Evolutionary conservation across 2,113 vertebrate genomes (phyloP), one percentile per base, ranked within the genome.

Genomic region (Narcine bancroftii): DNA sequence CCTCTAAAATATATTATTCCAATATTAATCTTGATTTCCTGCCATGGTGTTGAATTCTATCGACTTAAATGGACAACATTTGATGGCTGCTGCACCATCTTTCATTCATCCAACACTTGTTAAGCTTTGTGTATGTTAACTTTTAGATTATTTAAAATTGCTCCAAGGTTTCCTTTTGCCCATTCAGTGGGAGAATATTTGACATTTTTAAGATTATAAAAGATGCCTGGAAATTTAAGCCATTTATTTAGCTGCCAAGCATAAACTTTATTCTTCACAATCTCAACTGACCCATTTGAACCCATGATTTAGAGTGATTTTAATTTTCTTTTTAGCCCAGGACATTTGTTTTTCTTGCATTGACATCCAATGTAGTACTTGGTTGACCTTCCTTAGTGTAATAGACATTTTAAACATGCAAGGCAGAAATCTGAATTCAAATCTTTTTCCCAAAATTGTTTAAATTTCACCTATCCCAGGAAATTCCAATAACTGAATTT

Each of bases 401-500:
- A 33, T n/a, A n/a, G 33, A 33, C 29, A 56, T n/a, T 85, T 85
- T 56, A 85, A n/a, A 33, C 56, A 85, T 33, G 56, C 53, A 13
- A 85, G 36, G 56, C 33, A 29, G 15, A 85, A 60, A 6, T 19
- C 33, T 33, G 50, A 53, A 81, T 85, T 60, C 50, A n/a, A 36
- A 85, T 36, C 50, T 85, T 85, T 81, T 85, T 85, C 81, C 50
- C 36, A 85, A 85, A 85, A 36, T 56, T 85, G 81, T 60, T 85
- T 85, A 19, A 60, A 56, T 85, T 81, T 85, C 53, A 85, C 36
- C 50, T 81, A 24, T 60, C 33, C 50, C 13, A 60, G 33, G 56
- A 36, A 33, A 56, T 53, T 81, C 29, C 42, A 85, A 85, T 33
- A 47, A 79, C 26, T 50, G 50, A 56, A 26, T 60, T 85, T 85